Evolutionary conservation across 2,797 vertebrate species (phyloP).

Genomic region (Poecilia velifera): DNA sequence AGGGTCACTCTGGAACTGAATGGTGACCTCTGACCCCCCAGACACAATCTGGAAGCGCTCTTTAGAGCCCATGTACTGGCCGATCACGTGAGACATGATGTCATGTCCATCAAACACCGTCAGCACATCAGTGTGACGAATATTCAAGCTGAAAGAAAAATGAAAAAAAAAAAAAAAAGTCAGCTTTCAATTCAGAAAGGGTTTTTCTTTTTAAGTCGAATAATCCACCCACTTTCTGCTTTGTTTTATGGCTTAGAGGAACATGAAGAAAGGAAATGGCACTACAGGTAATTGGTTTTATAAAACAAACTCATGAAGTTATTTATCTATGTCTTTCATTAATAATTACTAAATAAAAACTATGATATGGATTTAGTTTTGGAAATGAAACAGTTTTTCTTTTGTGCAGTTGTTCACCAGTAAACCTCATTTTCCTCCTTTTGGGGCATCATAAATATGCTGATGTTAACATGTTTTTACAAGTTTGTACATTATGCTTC

Average conservation of each 20-base stretch:
- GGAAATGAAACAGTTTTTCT: not conserved
- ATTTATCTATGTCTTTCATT: not conserved
- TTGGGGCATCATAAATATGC: not conserved
- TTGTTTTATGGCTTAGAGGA: conserved; percentile 15
- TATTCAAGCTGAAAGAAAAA: conserved; percentile 80
- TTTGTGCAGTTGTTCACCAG: not conserved
- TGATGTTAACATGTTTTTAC: not conserved
- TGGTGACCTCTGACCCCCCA: conserved; percentile 89
- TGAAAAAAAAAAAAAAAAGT: conserved; percentile 5
- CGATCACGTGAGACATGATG: conserved; percentile 87
- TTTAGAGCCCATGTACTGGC: conserved; percentile 88
- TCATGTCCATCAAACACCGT: conserved; percentile 90
- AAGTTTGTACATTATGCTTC: too few relatives aligned
- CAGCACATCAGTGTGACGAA: conserved; percentile 89
- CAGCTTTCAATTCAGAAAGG: conserved; percentile 7
- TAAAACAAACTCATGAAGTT: conserved; percentile 12
- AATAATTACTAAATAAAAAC: not conserved
- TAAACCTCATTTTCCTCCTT: not conserved
- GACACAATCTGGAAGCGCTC: conserved; percentile 89
- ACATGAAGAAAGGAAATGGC: not conserved
- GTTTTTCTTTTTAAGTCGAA: not conserved
- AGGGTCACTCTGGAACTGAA: conserved; percentile 92
- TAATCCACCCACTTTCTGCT: conserved; percentile 9
- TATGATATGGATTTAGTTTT: not conserved
- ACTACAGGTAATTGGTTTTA: not conserved